These are phyloP conservation scores for Neolamprologus fasciatus DNA, from an alignment of 2,113 vertebrate genomes.

Conservation along the genomic window DNA sequence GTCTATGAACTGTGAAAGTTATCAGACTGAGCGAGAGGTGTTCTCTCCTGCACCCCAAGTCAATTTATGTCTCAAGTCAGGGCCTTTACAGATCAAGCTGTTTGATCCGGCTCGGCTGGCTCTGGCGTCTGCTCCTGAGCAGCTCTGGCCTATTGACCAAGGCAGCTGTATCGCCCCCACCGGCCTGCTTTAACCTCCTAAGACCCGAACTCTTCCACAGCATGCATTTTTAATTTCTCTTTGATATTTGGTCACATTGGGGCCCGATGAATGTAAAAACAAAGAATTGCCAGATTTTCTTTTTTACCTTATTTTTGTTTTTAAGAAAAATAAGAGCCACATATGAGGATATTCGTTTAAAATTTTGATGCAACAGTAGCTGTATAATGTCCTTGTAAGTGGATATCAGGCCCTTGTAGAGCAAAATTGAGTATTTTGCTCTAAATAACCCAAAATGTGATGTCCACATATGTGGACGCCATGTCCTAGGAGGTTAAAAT, in stretches of 20 bases:
- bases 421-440: neutral
- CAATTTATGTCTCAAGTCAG: conserved; percentile 52
- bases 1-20: conserved; percentile 55
- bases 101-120: conserved; percentile 42
- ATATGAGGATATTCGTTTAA: neutral
- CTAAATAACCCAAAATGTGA: neutral
- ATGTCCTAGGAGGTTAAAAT: neutral
- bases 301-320: neutral
- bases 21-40: conserved; percentile 21
- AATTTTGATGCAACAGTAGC: neutral
- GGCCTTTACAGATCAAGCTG: conserved; percentile 51
- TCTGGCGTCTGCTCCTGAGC: conserved; percentile 27
- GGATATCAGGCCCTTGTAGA: neutral
- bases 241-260: neutral
- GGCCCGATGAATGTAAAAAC: neutral
- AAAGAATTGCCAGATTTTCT: neutral
- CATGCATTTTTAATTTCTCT: neutral
- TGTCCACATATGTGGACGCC: neutral
- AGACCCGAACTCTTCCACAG: neutral
- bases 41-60: conserved; percentile 12
- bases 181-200: neutral
- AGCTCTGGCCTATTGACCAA: conserved; percentile 54
- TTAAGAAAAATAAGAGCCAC: neutral
- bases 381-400: neutral
- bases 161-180: conserved; percentile 11